These are phyloP conservation scores for Potorous gilbertii DNA, from an alignment of 2,797 vertebrate genomes.

Conservation along the genomic window DNA sequence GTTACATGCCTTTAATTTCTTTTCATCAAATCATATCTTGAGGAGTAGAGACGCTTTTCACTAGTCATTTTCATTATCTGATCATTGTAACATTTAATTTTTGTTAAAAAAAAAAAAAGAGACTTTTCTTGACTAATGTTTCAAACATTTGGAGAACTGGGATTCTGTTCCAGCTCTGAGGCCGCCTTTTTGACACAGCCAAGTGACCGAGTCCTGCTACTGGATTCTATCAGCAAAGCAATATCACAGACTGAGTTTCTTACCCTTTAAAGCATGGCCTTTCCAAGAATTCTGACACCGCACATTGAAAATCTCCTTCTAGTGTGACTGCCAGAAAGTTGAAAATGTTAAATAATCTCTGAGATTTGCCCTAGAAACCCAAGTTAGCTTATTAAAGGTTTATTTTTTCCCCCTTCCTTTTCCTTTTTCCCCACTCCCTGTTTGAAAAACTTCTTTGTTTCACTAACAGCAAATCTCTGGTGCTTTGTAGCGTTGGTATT, in stretches of 20 bases:
- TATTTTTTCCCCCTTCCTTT: constrained; percentile 7
- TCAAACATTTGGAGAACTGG: constrained; percentile 43
- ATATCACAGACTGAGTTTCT: not conserved
- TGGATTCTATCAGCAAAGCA: constrained; percentile 52
- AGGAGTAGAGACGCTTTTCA: constrained; percentile 76
- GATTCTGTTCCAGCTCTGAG: constrained; percentile 16
- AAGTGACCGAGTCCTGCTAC: constrained; percentile 28
- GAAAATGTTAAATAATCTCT: constrained; percentile 82
- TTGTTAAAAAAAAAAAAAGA: constrained; percentile 64
- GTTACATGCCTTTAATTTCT: constrained; percentile 81
- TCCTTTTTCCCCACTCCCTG: not conserved
- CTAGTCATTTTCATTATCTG: constrained; percentile 78
- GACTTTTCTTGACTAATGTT: constrained; percentile 19
- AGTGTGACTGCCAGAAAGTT: constrained; percentile 60
- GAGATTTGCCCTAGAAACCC: constrained; percentile 81
- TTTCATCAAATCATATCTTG: constrained; percentile 80
- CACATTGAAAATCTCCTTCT: constrained; percentile 63
- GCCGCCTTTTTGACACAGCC: not conserved
- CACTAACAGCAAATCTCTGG: constrained; percentile 83
- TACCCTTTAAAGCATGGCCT: constrained; percentile 39
- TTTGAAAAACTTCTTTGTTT: constrained; percentile 87
- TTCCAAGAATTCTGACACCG: constrained; percentile 63
- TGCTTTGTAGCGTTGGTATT: constrained; percentile 88
- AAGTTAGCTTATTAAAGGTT: constrained; percentile 81
- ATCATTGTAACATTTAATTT: constrained; percentile 72